Evolutionary conservation across 2,113 vertebrate genomes (phyloP), one percentile per base, ranked within the genome.

Genomic region (Dicrurus megarhynchus): DNA sequence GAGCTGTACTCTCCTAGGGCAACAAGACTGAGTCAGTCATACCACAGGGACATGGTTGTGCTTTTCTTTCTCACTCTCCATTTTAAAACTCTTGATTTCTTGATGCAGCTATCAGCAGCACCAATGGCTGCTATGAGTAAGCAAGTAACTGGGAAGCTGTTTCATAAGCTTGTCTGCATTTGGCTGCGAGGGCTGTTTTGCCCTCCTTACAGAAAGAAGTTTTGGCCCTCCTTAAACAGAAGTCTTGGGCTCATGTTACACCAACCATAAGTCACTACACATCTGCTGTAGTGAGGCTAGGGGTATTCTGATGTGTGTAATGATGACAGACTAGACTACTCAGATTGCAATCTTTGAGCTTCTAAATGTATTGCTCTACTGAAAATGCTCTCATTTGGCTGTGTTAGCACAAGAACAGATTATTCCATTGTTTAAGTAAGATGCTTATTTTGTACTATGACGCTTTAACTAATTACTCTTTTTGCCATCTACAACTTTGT

Each of bases 21-120:
- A 83, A 89, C 16, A 64, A 83, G 49, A 60, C 53, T 28, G 42
- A 92, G 22, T 23, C 16, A 74, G 27, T n/a, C 82, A 78, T 7
- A 59, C 20, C 20, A 59, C 13, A 55, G 1, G 0, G 15, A 70
- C 13, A 16, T 1, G 3, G 21, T 0, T 67, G 11, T 37, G 53
- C 35, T 89, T 75, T 90, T 32, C n/a, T 56, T 60, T 80, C 79
- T n/a, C 41, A 47, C 60, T 73, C 33, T 52, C 24, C 56, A 30
- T 21, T 69, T 83, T 71, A 55, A 78, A 92, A 50, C 9, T 10
- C 42, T 33, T 26, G 7, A 49, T 59, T 94, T 88, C 53, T 57
- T 68, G 39, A 53, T 44, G 23, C 28, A 57, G n/a, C n/a, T 81
- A 35, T n/a, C 44, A 77, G 55, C 22, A 83, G 42, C 21, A 60